phyloP scores from a whole-genome alignment of 2,888 invertebrate genomes.

The Caprella mutica region DNA sequence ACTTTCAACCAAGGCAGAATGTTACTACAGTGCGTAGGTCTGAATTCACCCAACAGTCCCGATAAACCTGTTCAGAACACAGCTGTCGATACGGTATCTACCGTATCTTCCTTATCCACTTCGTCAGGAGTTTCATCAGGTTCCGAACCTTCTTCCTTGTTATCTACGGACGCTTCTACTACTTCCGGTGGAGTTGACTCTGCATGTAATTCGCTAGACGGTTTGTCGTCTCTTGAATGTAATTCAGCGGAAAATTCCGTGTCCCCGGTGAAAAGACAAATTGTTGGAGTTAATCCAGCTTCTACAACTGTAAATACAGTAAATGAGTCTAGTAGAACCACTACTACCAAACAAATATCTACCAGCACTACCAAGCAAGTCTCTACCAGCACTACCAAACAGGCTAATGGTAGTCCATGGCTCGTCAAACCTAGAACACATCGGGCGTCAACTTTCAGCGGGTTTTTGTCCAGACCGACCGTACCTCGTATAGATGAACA shows the following conservation, averaged over 20 bases:
- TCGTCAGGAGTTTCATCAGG: background rate
- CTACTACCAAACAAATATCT: too few relatives aligned
- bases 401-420: background rate
- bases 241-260: background rate
- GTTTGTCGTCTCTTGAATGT: slow-evolving; percentile 2
- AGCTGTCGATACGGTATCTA: too few relatives aligned
- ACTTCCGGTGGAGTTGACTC: background rate
- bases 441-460: slow-evolving; percentile 7
- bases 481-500: too few relatives aligned
- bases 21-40: slow-evolving; percentile 7
- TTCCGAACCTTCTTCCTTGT: background rate
- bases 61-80: too few relatives aligned
- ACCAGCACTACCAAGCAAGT: too few relatives aligned
- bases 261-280: background rate
- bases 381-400: background rate
- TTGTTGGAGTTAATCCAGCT: background rate
- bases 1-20: too few relatives aligned
- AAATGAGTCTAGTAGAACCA: too few relatives aligned
- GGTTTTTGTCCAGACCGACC: background rate
- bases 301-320: too few relatives aligned
- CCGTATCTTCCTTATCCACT: background rate
- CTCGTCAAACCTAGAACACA: background rate
- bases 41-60: background rate
- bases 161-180: background rate
- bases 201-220: slow-evolving; percentile 7